Evolutionary conservation across 2,113 vertebrate species (phyloP).

Genomic region (Acrocephalus kingi): DNA sequence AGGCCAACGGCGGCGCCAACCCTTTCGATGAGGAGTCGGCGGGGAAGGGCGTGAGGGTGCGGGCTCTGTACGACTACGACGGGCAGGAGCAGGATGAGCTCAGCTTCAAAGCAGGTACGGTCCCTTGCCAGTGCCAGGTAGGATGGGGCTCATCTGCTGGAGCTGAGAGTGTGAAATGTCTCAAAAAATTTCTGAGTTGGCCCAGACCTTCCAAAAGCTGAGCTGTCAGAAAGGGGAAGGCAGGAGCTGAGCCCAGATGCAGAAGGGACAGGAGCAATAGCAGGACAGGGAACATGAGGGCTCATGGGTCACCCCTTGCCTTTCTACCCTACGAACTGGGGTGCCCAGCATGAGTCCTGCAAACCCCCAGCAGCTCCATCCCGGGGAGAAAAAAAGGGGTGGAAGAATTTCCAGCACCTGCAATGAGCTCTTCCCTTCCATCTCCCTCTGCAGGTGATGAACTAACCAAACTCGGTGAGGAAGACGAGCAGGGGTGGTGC

Average conservation of each 20-base stretch:
- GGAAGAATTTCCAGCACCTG: background rate
- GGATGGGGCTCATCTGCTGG: accelerated
- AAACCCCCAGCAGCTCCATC: background rate
- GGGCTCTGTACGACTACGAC: slow-evolving; percentile 95
- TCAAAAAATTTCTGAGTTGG: background rate
- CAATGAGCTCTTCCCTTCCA: background rate
- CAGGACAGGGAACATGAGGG: accelerated
- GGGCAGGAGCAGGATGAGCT: slow-evolving; percentile 98
- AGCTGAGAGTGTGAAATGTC: background rate
- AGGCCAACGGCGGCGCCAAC: slow-evolving; percentile 90
- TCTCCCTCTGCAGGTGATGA: slow-evolving; percentile 84
- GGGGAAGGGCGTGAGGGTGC: slow-evolving; percentile 83
- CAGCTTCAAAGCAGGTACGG: slow-evolving; percentile 92
- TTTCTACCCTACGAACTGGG: background rate
- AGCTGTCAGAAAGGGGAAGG: background rate
- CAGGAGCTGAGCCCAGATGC: background rate
- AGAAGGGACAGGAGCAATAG: background rate
- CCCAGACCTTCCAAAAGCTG: background rate
- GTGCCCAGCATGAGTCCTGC: background rate
- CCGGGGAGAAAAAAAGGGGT: background rate
- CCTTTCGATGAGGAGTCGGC: slow-evolving; percentile 88
- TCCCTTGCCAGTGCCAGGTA: accelerated
- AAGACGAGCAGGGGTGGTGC: slow-evolving; percentile 99
- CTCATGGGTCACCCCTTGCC: background rate
- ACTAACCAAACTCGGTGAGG: slow-evolving; percentile 93